Conservation (phyloP, 2,888 invertebrate species). For the Carcina quercana region DNA sequence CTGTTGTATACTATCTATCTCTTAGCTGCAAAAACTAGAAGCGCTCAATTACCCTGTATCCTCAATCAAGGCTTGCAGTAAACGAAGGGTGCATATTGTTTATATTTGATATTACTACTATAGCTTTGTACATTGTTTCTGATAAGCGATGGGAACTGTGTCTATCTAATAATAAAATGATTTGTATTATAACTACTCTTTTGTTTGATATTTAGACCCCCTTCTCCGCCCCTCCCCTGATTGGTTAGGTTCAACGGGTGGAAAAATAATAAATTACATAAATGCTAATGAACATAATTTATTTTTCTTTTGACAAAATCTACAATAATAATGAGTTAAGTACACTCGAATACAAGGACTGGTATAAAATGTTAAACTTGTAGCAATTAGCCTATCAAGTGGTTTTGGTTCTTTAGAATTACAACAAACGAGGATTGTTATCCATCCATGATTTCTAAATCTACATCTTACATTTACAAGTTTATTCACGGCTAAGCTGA, state of each 20-base stretch:
- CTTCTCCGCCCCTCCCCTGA: constrained; percentile 4
- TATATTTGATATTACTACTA: constrained; percentile 76
- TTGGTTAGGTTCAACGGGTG: neutral
- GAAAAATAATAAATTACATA: constrained; percentile 23
- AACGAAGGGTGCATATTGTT: constrained; percentile 75
- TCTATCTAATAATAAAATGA: constrained; percentile 81
- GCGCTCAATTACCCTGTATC: constrained; percentile 73
- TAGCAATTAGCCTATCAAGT: constrained; percentile 61
- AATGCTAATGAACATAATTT: constrained; percentile 71
- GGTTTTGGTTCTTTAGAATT: constrained; percentile 65
- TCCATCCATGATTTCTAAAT: constrained; percentile 24
- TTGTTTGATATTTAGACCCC: constrained; percentile 22
- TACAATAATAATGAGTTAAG: constrained; percentile 70
- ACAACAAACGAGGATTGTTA: constrained; percentile 51
- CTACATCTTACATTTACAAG: constrained; percentile 7
- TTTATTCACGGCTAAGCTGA: too few relatives aligned
- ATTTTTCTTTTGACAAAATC: constrained; percentile 70
- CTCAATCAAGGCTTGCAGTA: constrained; percentile 72
- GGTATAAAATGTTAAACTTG: constrained; percentile 72
- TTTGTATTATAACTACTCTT: constrained; percentile 76
- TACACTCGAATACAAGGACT: constrained; percentile 72
- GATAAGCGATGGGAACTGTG: constrained; percentile 82
- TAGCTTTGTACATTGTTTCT: constrained; percentile 83
- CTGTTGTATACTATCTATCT: constrained; percentile 62
- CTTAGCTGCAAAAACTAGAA: constrained; percentile 68